Conservation (phyloP, 2,888 invertebrate genomes). For the Polyommatus iphigenia region DNA sequence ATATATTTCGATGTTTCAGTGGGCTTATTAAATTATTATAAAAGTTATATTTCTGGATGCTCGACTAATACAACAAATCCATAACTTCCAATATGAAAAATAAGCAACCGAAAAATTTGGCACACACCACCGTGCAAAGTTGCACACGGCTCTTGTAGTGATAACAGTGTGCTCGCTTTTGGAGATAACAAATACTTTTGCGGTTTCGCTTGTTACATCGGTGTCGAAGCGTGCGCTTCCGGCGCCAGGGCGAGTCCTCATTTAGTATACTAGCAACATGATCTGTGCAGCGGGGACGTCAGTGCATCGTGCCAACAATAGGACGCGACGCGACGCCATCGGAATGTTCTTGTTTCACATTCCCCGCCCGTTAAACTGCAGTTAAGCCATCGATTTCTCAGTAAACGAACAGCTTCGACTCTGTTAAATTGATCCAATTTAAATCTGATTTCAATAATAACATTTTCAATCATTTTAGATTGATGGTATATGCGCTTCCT, state of each 20-base stretch:
- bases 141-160: constrained; percentile 7
- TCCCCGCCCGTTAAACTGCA: constrained; percentile 30
- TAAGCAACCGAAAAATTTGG: background rate
- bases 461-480: background rate
- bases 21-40: background rate
- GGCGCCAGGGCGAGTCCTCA: constrained; percentile 61
- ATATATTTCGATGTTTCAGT: too few relatives aligned
- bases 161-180: constrained; percentile 8
- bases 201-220: background rate
- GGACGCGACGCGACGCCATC: constrained; percentile 39
- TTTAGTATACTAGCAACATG: constrained; percentile 68
- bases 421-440: constrained; percentile 3
- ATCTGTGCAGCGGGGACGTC: constrained; percentile 53
- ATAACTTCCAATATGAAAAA: background rate
- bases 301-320: constrained; percentile 59
- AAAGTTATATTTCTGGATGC: background rate
- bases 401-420: background rate
- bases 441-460: background rate
- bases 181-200: constrained; percentile 9
- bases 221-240: constrained; percentile 55
- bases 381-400: background rate
- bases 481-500: background rate
- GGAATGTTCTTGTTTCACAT: constrained; percentile 42
- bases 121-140: background rate
- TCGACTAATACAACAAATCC: background rate